Conservation (phyloP, 2,797 vertebrate species). For the Apogon talboti region DNA sequence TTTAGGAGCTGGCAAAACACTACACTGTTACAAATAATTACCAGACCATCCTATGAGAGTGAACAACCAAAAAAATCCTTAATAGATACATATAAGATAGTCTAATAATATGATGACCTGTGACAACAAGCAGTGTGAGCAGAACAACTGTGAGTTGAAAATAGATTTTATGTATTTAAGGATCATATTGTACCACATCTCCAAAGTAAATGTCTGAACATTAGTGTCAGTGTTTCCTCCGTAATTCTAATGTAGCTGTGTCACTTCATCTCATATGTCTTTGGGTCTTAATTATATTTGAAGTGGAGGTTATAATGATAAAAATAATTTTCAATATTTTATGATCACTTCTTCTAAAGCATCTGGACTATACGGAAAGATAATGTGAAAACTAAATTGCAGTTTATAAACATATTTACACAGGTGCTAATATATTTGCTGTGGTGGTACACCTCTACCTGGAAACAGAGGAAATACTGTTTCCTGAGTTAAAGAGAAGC, state of each 20-base stretch:
- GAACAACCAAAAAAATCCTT: conserved; percentile 20
- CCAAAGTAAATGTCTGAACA: conserved; percentile 8
- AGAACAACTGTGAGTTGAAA: neutral
- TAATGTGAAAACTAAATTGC: no score
- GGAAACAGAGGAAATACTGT: no score
- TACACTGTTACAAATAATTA: neutral
- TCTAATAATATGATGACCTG: conserved; percentile 10
- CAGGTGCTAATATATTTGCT: no score
- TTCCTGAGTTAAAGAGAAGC: neutral
- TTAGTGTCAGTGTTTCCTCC: neutral
- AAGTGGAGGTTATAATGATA: no score
- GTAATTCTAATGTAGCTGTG: no score
- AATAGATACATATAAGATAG: conserved; percentile 6
- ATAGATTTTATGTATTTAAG: conserved; percentile 13
- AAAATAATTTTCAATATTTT: no score
- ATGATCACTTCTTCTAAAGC: no score
- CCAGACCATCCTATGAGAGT: neutral
- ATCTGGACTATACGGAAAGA: no score
- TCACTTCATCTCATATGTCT: no score
- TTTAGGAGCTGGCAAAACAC: neutral
- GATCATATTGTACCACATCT: neutral
- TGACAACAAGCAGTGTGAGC: neutral
- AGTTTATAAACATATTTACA: no score
- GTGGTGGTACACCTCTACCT: no score
- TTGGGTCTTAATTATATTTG: no score